phyloP scores from a whole-genome alignment of 1,140 invertebrate species.

The Trichoplusia ni region DNA sequence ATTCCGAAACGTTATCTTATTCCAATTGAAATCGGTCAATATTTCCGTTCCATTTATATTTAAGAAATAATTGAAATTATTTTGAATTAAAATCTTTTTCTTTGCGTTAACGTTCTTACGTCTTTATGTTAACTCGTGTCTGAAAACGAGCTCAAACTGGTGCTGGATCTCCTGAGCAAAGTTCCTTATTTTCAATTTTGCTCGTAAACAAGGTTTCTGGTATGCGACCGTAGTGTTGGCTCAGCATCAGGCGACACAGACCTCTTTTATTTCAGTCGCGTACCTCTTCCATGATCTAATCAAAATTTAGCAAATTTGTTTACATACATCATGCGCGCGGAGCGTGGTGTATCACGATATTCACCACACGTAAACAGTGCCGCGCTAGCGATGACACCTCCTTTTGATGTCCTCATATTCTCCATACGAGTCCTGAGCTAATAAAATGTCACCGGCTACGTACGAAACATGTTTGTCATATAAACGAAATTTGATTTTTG shows the following conservation, averaged over 20 bases:
- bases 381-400: constrained; percentile 52
- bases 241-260: constrained; percentile 39
- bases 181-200: too few relatives aligned
- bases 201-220: background rate
- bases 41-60: too few relatives aligned
- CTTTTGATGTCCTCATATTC: constrained; percentile 64
- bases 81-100: too few relatives aligned
- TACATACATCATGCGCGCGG: constrained; percentile 64
- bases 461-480: constrained; percentile 60
- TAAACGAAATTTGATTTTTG: constrained; percentile 66
- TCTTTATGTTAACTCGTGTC: too few relatives aligned
- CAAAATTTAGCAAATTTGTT: constrained; percentile 78
- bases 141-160: too few relatives aligned
- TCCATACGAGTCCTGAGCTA: constrained; percentile 44
- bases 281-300: constrained; percentile 66
- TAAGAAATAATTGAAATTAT: too few relatives aligned
- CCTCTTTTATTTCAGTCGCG: constrained; percentile 60
- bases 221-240: constrained; percentile 30
- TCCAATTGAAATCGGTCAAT: constrained; percentile 22
- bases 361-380: constrained; percentile 69
- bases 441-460: constrained; percentile 62
- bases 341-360: constrained; percentile 46
- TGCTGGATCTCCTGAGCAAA: too few relatives aligned
- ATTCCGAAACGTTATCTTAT: constrained; percentile 11
- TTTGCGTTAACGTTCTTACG: too few relatives aligned